Base-by-base conservation (phyloP, 2,113 vertebrate genomes). In the Centropus unirufus region DNA sequence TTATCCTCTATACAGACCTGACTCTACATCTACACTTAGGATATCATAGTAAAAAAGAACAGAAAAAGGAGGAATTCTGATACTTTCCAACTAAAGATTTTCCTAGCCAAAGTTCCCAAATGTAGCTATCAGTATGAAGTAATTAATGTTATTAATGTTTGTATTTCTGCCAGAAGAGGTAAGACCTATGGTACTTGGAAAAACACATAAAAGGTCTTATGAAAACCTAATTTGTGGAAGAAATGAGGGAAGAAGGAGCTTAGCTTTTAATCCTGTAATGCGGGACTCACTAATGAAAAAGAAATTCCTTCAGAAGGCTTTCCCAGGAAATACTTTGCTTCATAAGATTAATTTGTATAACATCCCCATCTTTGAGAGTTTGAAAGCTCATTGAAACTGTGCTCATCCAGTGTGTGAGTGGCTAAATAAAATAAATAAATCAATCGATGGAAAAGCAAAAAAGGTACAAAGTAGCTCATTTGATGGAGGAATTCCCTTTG, bases 201-300 rank as follows among this genome's bases (percentile, higher is more conserved):
- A 92, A 87, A 92, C 34, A 85, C 54, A 82, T 69, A 64, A 93
- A 92, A 91, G 66, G 36, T 83, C 58, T 87, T 73, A 72, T 18
- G 86, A 93, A 93, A 92, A 89, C 90, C 90, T 92, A 72, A 73
- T 89, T 92, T 82, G 83, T 89, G 66, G 83, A 85, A 87, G 76
- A 85, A 96, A 93, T 55, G n/a, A 90, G 55, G n/a, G 63, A 92
- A 10, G 47, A 86, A 95, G 90, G 55, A 95, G 94, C 72, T 97
- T 90, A 95, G 72, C 63, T 88, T 95, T 95, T 96, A 95, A 97
- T 97, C 95, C 80, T 90, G 47, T 92, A 97, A 95, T 74, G 51
- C 94, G 59, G 49, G 51, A 90, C 83, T 93, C 8, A 1, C 59
- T 88, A 92, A 96, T 86, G 90, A 94, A 96, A 90, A 85, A 92